Evolutionary conservation across 2,888 invertebrate species (phyloP).

Genomic region (Cistogaster globosa): DNA sequence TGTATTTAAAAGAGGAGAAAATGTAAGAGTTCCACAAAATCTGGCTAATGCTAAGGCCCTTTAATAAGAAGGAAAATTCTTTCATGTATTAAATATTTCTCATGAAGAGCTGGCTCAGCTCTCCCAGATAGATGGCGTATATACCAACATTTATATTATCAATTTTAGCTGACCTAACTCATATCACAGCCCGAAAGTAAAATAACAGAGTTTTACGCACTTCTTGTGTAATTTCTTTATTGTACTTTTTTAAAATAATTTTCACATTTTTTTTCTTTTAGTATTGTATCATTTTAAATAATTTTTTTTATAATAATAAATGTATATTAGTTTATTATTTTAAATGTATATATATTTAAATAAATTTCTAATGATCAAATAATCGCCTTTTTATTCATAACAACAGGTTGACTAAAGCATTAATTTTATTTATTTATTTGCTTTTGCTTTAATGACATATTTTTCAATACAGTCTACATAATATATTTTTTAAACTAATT

Average conservation of each 20-base stretch:
- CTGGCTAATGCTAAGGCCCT: too few relatives aligned
- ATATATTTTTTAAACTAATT: slow-evolving; percentile 45
- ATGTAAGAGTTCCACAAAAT: too few relatives aligned
- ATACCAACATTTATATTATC: too few relatives aligned
- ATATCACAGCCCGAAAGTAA: slow-evolving; percentile 15
- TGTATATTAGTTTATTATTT: slow-evolving; percentile 31
- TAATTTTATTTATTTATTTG: slow-evolving; percentile 13
- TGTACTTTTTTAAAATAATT: slow-evolving; percentile 70
- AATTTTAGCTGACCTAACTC: too few relatives aligned
- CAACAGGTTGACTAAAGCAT: slow-evolving; percentile 68
- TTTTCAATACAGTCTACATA: slow-evolving; percentile 68
- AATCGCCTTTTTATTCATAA: slow-evolving; percentile 61
- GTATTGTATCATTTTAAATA: too few relatives aligned
- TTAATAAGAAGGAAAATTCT: too few relatives aligned
- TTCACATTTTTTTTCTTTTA: slow-evolving; percentile 13
- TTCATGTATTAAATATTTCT: too few relatives aligned
- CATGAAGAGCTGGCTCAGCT: too few relatives aligned
- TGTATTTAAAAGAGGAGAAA: too few relatives aligned
- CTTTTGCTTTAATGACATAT: slow-evolving; percentile 44
- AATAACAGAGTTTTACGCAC: slow-evolving; percentile 55
- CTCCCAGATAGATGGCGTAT: too few relatives aligned
- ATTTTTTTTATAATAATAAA: background rate
- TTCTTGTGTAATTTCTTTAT: slow-evolving; percentile 61
- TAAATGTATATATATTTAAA: slow-evolving; percentile 60
- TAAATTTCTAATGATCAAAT: slow-evolving; percentile 68